Base-by-base conservation (phyloP, 2,113 vertebrate genomes). In the Nestor notabilis region DNA sequence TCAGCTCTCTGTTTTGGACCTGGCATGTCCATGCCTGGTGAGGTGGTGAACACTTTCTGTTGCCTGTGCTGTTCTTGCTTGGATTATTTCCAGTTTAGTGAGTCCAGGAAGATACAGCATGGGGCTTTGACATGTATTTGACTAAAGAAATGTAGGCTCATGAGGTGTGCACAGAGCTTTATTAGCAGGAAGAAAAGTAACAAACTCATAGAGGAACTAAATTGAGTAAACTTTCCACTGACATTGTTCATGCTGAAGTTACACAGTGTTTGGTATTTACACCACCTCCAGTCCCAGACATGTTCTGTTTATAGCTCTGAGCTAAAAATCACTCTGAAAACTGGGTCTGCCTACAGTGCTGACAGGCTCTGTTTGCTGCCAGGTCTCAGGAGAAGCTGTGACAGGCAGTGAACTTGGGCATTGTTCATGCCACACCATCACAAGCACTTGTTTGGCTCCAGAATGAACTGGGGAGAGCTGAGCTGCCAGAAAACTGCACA, bases 1-100 rank as follows among this genome's bases (percentile, higher is more conserved):
- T 47, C 24, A 43, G 43, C 31, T 61, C 39, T 75, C 5, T 0
- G 21, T 21, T 27, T 86, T 64, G 61, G 66, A 44, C 43, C n/a
- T 74, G 41, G 35, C 29, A 12, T 0, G 0, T n/a, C 37, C 63
- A 66, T 58, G 18, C 24, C 37, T 44, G 68, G 0, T 3, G 63
- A 61, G 28, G 15, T 88, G 49, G 44, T 58, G 70, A 83, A 16
- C 17, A 1, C 39, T 58, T 91, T 65, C 49, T 95, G 13, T 44
- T 79, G 41, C 20, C 63, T 71, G 29, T 18, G 3, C 33, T 86
- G 23, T 25, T 88, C 50, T 78, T 47, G 18, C 35, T 3, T 93
- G 68, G 35, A 35, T 89, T 58, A 56, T 89, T 81, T 92, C 72
- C 80, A 87, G 0, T 47, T 71, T 41, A 69, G 33, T 55, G 55